Evolutionary conservation across 2,888 invertebrate species (phyloP), one percentile per base, ranked within the genome.

Genomic region (Pherbina coryleti): DNA sequence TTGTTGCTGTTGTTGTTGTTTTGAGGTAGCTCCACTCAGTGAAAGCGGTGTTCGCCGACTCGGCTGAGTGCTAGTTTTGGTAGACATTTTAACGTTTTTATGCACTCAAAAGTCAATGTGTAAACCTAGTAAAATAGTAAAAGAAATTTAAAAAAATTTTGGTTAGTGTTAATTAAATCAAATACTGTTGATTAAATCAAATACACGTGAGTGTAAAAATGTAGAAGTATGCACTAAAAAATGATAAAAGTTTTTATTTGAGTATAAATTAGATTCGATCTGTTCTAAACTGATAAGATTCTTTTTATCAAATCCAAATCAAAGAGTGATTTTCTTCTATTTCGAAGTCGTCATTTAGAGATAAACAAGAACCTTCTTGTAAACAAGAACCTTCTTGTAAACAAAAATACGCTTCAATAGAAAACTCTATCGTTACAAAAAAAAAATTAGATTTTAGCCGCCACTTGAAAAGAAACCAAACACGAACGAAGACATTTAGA

Each of bases 31-130:
- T 17, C 84, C 81, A 75, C 79, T 82, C 19, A 85, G 75, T 0
- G 86, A 85, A 3, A 86, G 76, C 5, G 85, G 84, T 1, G 83
- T 82, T 31, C 85, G 84, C n/a, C 85, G 84, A n/a, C 81, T 83
- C n/a, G 82, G 83, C 77, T 87, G 87, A 25, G 84, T 82, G 67
- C 79, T 80, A 79, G 84, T 82, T 82, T 89, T 88, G 51, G 89
- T 82, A 67, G 87, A 84, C 88, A 88, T 88, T 80, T 75, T 79
- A 51, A 44, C 57, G 44, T 64, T 37, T 7, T 14, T 11, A 44
- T 60, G n/a, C 55, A 69, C 60, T 49, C 70, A n/a, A 55, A 60
- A 49, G 44, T 53, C n/a, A 8, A 67, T 49, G 55, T 71, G 57
- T 14, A 5, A 60, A 60, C 22, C 57, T 11, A 11, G 22, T 14